Evolutionary conservation across 1,140 invertebrate genomes (phyloP).

Genomic region (Ectropis grisescens): DNA sequence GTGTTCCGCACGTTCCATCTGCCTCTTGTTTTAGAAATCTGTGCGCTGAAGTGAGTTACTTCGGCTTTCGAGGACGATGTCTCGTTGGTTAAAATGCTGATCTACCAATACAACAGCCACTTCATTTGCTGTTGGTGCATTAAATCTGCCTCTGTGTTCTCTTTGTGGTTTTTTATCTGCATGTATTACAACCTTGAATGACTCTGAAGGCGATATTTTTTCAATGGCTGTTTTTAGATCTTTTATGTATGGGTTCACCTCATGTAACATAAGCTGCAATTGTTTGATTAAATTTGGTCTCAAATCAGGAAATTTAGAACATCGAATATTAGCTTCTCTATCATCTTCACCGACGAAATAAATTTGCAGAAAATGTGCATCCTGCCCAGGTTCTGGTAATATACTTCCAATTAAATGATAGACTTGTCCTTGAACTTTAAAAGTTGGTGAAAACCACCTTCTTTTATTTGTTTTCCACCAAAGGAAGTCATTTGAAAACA

Average conservation of each 20-base stretch:
- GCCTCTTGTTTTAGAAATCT: too few relatives aligned
- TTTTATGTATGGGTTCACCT: slow-evolving; percentile 19
- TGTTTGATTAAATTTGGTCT: slow-evolving; percentile 11
- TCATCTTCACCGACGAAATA: slow-evolving; percentile 11
- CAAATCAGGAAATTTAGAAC: slow-evolving; percentile 7
- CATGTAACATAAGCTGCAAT: slow-evolving; percentile 20
- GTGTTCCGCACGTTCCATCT: too few relatives aligned
- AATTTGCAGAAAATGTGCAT: slow-evolving; percentile 11
- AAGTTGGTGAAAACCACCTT: slow-evolving; percentile 13
- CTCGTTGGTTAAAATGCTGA: slow-evolving; percentile 13
- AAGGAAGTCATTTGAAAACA: slow-evolving; percentile 24
- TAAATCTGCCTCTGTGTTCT: slow-evolving; percentile 24
- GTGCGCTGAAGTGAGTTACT: slow-evolving; percentile 3
- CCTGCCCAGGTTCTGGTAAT: slow-evolving; percentile 2
- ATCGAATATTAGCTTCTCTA: too few relatives aligned
- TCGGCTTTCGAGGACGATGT: slow-evolving; percentile 24
- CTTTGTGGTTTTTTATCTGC: slow-evolving; percentile 16
- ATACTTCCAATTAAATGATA: slow-evolving; percentile 11
- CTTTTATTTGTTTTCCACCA: slow-evolving; percentile 14
- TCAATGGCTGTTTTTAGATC: slow-evolving; percentile 26
- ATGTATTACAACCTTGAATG: slow-evolving; percentile 5
- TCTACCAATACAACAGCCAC: slow-evolving; percentile 25
- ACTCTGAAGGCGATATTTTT: slow-evolving; percentile 9
- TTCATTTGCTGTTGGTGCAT: slow-evolving; percentile 26
- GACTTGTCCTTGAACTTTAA: too few relatives aligned